These are phyloP conservation scores for Centruroides vittatus DNA, from an alignment of 1,140 invertebrate genomes.

Conservation along the genomic window DNA sequence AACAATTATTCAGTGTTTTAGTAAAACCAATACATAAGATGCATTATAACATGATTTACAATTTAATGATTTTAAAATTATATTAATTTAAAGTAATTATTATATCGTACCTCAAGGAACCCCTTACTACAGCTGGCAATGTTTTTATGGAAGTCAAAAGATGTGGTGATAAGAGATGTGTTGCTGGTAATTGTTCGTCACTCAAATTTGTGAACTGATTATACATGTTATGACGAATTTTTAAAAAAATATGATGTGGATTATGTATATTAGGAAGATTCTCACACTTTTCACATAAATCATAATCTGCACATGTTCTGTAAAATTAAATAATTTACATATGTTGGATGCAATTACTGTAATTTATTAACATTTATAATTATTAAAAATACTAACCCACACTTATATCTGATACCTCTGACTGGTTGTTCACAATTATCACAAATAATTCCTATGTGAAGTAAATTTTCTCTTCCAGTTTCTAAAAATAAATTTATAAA, in stretches of 20 bases:
- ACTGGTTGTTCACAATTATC: conserved; percentile 24
- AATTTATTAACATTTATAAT: neutral
- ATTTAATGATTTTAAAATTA: too few relatives aligned
- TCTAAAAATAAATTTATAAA: neutral
- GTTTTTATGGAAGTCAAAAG: too few relatives aligned
- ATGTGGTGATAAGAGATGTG: too few relatives aligned
- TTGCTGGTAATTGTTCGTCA: too few relatives aligned
- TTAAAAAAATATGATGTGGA: conserved; percentile 26
- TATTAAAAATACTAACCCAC: conserved; percentile 15
- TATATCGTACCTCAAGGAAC: too few relatives aligned
- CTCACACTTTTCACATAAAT: conserved; percentile 30
- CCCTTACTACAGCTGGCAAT: too few relatives aligned
- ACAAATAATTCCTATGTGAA: conserved; percentile 26
- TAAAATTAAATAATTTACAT: neutral
- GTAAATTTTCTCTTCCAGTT: neutral
- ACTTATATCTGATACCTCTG: conserved; percentile 28
- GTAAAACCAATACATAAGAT: too few relatives aligned
- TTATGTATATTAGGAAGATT: conserved; percentile 22
- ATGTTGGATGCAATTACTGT: too few relatives aligned
- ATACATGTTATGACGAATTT: conserved; percentile 17
- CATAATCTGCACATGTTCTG: conserved; percentile 27
- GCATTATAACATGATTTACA: too few relatives aligned
- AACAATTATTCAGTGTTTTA: too few relatives aligned
- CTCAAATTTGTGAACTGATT: too few relatives aligned
- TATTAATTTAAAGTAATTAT: too few relatives aligned